phyloP scores from a whole-genome alignment of 2,888 invertebrate genomes.

The Cataglyphis albicans region DNA sequence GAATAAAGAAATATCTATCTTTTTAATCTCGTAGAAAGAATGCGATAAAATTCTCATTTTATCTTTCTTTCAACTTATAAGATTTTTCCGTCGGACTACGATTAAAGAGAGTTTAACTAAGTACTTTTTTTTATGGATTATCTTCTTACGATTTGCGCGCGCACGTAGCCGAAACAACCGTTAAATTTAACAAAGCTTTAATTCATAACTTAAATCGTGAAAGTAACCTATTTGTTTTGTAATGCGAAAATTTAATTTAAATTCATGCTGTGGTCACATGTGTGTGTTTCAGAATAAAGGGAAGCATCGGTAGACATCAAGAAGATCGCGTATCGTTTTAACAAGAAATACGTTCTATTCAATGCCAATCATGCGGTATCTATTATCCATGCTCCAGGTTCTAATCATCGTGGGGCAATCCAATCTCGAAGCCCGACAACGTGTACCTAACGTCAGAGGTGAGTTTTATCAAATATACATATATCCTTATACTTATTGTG shows the following conservation, averaged over 20 bases:
- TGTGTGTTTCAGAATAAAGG: constrained; percentile 46
- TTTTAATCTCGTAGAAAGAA: neutral
- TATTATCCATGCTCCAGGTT: constrained; percentile 75
- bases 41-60: neutral
- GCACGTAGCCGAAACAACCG: neutral
- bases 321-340: constrained; percentile 43
- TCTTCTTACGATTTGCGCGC: constrained; percentile 1
- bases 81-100: neutral
- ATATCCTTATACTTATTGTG: neutral
- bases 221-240: constrained; percentile 20
- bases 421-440: constrained; percentile 65
- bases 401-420: constrained; percentile 73
- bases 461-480: constrained; percentile 57
- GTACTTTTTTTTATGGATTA: constrained; percentile 34
- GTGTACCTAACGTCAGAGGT: constrained; percentile 73
- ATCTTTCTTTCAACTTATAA: neutral
- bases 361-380: constrained; percentile 74
- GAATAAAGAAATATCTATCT: constrained; percentile 12
- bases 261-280: constrained; percentile 22
- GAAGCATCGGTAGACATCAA: constrained; percentile 26
- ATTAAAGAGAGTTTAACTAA: constrained; percentile 31
- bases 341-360: constrained; percentile 45
- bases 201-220: constrained; percentile 35
- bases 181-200: constrained; percentile 28
- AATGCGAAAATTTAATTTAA: constrained; percentile 34